These are phyloP conservation scores for Osmoderma eremita DNA, from an alignment of 2,888 invertebrate genomes.

Conservation along the genomic window DNA sequence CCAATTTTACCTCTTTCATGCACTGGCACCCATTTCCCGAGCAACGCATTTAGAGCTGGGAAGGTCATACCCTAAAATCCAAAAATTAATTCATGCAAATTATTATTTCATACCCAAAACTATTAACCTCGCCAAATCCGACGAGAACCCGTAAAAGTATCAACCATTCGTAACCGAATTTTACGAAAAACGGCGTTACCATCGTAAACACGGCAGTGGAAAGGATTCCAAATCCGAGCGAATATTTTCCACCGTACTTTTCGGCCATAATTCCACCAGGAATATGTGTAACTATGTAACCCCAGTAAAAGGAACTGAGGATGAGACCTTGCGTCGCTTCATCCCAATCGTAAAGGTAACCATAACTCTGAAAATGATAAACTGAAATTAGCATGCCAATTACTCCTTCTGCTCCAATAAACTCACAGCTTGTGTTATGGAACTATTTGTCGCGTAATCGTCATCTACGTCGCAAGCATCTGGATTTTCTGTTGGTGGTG, in stretches of 20 bases:
- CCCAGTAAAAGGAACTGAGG: conserved; percentile 85
- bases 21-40: conserved; percentile 84
- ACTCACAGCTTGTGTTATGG: neutral
- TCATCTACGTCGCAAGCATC: conserved; percentile 33
- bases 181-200: conserved; percentile 80
- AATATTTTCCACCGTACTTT: conserved; percentile 86
- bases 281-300: conserved; percentile 83
- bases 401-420: neutral
- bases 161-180: conserved; percentile 72
- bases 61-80: conserved; percentile 76
- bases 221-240: conserved; percentile 82
- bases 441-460: neutral
- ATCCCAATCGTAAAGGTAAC: conserved; percentile 65
- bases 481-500: conserved; percentile 11
- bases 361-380: neutral
- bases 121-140: conserved; percentile 68
- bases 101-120: neutral
- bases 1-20: conserved; percentile 82
- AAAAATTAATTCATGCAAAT: neutral
- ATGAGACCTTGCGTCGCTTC: conserved; percentile 78
- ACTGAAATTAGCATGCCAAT: neutral
- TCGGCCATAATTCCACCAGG: conserved; percentile 86
- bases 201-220: conserved; percentile 85
- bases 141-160: conserved; percentile 77
- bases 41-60: conserved; percentile 82